Base-by-base conservation (phyloP, 2,888 invertebrate species). In the Calameuta idolon region DNA sequence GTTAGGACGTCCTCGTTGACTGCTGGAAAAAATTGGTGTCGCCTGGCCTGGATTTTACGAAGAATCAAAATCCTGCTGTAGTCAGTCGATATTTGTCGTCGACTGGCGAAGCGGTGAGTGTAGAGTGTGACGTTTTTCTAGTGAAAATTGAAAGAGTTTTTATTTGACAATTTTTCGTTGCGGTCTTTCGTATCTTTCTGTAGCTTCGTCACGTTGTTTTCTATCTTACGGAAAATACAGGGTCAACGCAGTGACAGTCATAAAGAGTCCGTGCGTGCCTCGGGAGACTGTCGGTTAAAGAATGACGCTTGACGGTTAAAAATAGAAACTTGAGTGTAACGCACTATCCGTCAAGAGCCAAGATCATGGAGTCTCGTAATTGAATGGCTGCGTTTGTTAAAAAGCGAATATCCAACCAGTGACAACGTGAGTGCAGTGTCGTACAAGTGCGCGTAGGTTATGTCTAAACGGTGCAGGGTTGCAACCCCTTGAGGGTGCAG, bases 401-500 rank as follows among this genome's bases (percentile, higher is more conserved):
- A 23, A 23, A 23, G 23, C 3, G 23, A 55, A 55, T 55, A 23
- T 55, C n/a, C 9, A n/a, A 33, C 37, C 74, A 37, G 37, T 37
- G 74, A 30, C 40, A 37, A 37, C 30, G 74, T 31, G n/a, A 34
- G 37, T 15, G 34, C 74, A 12, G 37, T 71, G 34, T 12, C 31
- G 3, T 34, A 37, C n/a, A 37, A 74, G 74, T 34, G 35, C 30
- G 35, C 37, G 35, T 55, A 15, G 15, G 15, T 40, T 55, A 69
- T 74, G 76, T 75, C 74, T 69, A 75, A 76, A 74, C 76, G 73
- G 74, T 76, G 79, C 75, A 79, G 74, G 76, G 76, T 37, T 76
- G 80, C 78, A 80, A 73, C 75, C 75, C 80, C 78, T 77, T 79
- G 71, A 23, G 31, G 71, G 71, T 34, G 71, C 71, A 89, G 89